Conservation (phyloP, 2,888 invertebrate genomes). For the Lochmaea crataegi region DNA sequence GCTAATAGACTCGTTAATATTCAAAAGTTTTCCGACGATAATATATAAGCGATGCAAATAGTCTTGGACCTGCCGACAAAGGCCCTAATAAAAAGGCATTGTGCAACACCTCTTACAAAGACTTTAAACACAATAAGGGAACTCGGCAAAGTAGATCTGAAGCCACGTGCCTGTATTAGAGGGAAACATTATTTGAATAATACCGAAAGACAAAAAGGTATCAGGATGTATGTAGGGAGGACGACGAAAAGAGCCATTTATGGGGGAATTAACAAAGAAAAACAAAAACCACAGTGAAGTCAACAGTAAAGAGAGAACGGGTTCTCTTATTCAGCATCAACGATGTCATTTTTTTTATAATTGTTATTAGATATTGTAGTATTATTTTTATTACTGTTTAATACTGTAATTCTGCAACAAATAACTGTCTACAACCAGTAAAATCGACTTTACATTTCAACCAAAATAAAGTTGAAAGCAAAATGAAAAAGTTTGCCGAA, state of each 20-base stretch:
- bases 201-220: background rate
- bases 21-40: background rate
- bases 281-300: background rate
- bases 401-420: no score
- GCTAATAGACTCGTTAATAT: background rate
- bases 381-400: no score
- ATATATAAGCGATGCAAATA: background rate
- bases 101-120: conserved; percentile 5
- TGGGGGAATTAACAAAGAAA: background rate
- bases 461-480: no score
- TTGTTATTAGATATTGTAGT: no score
- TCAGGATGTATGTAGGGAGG: background rate
- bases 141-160: background rate
- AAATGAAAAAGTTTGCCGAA: no score
- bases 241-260: background rate
- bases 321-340: background rate
- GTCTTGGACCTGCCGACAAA: background rate
- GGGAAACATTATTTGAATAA: background rate
- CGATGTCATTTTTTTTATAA: background rate
- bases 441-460: no score
- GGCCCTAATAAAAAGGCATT: background rate
- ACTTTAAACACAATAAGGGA: conserved; percentile 7
- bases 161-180: conserved; percentile 5
- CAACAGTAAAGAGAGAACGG: background rate
- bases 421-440: no score